phyloP scores from a whole-genome alignment of 1,140 invertebrate genomes.

The Lordiphosa stackelbergi region DNA sequence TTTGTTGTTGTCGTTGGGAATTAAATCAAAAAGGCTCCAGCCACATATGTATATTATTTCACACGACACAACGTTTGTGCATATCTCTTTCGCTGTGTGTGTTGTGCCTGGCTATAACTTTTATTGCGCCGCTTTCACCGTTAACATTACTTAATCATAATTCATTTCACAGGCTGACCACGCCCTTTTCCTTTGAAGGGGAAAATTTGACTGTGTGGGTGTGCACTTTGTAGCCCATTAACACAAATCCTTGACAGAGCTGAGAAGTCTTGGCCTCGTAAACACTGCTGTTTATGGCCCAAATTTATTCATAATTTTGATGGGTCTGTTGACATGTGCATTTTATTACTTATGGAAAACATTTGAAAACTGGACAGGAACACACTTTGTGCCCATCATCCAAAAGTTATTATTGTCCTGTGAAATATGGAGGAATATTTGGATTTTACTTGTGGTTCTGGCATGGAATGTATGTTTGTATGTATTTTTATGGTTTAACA shows the following conservation, averaged over 20 bases:
- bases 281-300: conserved; percentile 42
- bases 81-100: neutral
- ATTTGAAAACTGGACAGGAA: neutral
- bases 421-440: conserved; percentile 1
- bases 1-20: conserved; percentile 4
- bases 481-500: neutral
- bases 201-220: neutral
- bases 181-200: neutral
- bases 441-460: neutral
- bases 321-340: conserved; percentile 15
- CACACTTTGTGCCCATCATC: neutral
- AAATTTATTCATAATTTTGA: conserved; percentile 21
- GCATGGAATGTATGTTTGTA: no score
- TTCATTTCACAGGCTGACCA: conserved; percentile 24
- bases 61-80: neutral
- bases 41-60: no score
- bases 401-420: conserved; percentile 14
- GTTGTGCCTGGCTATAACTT: neutral
- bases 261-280: conserved; percentile 25
- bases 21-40: neutral
- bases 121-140: conserved; percentile 10
- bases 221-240: conserved; percentile 39
- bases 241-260: conserved; percentile 27
- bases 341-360: conserved; percentile 29
- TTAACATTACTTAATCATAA: conserved; percentile 41